phyloP scores from a whole-genome alignment of 2,113 vertebrate genomes.

The Proteles cristata region DNA sequence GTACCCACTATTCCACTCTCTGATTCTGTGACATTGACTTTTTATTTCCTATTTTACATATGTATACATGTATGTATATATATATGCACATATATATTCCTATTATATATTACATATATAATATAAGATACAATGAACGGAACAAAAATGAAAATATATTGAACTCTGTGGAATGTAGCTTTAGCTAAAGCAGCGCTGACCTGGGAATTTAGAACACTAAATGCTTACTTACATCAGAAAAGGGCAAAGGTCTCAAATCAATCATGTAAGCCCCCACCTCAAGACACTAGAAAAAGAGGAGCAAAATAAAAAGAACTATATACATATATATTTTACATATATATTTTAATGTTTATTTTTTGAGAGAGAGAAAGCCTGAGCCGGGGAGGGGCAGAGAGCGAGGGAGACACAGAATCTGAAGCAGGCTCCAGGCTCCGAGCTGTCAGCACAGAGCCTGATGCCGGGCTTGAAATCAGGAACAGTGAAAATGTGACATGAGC shows the following conservation, averaged over 20 bases:
- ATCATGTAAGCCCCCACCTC: constrained; percentile 15
- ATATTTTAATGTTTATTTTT: background rate
- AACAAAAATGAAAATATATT: constrained; percentile 57
- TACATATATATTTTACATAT: too few species aligned
- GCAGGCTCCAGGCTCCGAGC: background rate
- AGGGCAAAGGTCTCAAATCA: constrained; percentile 39
- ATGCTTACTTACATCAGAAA: constrained; percentile 41
- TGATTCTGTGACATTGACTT: background rate
- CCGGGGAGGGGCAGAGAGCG: background rate
- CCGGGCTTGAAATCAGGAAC: too few species aligned
- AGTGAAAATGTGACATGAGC: too few species aligned
- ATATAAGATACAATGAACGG: background rate
- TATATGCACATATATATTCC: too few species aligned
- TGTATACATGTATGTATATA: too few species aligned
- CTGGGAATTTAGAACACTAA: constrained; percentile 35
- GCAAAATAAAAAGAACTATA: constrained; percentile 39
- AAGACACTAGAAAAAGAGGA: constrained; percentile 38
- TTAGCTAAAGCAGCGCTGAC: background rate
- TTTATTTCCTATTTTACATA: background rate
- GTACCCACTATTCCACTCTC: background rate
- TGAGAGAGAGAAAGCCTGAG: background rate
- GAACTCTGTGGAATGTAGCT: constrained; percentile 9
- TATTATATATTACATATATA: too few species aligned
- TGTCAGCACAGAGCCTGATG: too few species aligned
- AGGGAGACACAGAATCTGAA: background rate